Conservation (phyloP, 2,113 vertebrate genomes). For the Gymnarchus niloticus region DNA sequence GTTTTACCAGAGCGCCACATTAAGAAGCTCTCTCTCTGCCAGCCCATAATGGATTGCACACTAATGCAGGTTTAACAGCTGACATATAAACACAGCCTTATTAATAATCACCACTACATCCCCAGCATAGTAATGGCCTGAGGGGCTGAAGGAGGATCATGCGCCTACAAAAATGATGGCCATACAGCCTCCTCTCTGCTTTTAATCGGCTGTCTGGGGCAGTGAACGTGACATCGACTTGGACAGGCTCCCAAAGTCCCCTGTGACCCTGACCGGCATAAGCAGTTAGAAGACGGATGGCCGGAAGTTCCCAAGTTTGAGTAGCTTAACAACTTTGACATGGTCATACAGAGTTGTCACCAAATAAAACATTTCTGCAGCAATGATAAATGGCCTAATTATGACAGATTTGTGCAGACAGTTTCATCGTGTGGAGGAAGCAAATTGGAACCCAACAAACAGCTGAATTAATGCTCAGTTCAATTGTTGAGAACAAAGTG, state of each 20-base stretch:
- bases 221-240: background rate
- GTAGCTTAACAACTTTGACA: background rate
- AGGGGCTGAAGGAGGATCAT: background rate
- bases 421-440: background rate
- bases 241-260: background rate
- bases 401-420: background rate
- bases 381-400: background rate
- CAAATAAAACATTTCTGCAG: background rate
- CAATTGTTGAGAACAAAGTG: background rate
- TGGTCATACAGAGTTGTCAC: background rate
- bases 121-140: constrained; percentile 44
- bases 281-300: too few relatives aligned
- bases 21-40: background rate
- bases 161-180: background rate
- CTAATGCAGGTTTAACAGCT: constrained; percentile 16
- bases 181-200: background rate
- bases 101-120: constrained; percentile 40
- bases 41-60: background rate
- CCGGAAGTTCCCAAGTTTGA: too few relatives aligned
- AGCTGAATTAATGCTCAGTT: background rate
- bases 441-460: background rate
- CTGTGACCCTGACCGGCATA: too few relatives aligned
- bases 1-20: background rate
- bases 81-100: constrained; percentile 36
- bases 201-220: background rate